Percentiles rank a stretch among this genome's conserved stretches.
phyloP scores from a whole-genome alignment of 1,140 invertebrate genomes.

The Maconellicoccus hirsutus region DNA sequence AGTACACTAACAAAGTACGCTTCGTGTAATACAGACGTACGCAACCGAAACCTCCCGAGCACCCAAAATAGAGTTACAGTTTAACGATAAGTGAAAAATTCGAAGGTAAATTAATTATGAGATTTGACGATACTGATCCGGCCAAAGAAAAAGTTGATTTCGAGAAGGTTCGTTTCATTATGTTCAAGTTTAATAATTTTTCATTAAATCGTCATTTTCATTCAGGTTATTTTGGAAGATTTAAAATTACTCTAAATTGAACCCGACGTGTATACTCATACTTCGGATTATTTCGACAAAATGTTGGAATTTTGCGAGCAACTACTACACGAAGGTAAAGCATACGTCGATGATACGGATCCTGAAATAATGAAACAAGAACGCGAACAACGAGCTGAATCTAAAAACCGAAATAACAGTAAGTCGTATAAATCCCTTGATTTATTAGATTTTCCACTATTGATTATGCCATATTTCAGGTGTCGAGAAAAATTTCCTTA shows the following conservation, averaged over 20 bases:
- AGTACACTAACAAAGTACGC: too few species aligned
- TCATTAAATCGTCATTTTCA: not conserved
- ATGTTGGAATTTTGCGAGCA: conserved; percentile 81
- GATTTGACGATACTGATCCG: conserved; percentile 99
- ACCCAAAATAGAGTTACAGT: too few species aligned
- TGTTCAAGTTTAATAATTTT: not conserved
- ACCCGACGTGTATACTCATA: conserved; percentile 86
- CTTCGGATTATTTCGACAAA: conserved; percentile 92
- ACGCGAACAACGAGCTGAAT: conserved; percentile 78
- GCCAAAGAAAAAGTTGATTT: conserved; percentile 98
- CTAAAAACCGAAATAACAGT: conserved; percentile 76
- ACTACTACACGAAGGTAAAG: conserved; percentile 74
- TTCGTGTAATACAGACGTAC: too few species aligned
- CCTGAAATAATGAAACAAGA: conserved; percentile 89
- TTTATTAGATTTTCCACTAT: too few species aligned
- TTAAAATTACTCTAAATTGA: conserved; percentile 81
- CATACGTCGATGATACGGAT: conserved; percentile 94
- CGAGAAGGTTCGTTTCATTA: conserved; percentile 53
- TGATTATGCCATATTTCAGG: too few species aligned
- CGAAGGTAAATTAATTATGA: conserved; percentile 91
- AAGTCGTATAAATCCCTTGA: too few species aligned
- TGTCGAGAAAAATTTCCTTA: conserved; percentile 68
- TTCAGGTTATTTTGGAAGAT: conserved; percentile 88
- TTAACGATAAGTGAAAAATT: too few species aligned
- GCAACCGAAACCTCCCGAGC: too few species aligned